Base-by-base conservation (phyloP, 2,888 invertebrate species). In the Ptilodon capucinus region DNA sequence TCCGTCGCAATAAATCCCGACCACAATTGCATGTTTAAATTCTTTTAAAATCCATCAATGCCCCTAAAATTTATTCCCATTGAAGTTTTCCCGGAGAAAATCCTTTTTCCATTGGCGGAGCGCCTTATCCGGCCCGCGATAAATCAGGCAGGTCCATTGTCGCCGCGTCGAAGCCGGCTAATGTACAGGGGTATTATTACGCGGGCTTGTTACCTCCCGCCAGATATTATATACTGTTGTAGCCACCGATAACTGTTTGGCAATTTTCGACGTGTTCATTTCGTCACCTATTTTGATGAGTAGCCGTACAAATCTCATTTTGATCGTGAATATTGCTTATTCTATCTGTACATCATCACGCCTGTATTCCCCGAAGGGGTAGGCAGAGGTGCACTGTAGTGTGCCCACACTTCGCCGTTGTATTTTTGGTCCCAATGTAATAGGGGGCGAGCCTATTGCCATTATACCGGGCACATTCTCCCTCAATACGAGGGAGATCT, bases 101-200 rank as follows among this genome's bases (percentile, higher is more conserved):
- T 81, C 80, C 81, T 77, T 81, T 80, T 77, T 74, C 77, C 79
- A 78, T 78, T 71, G 71, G 57, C 67, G 54, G 45, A 60, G 58
- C 68, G 76, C 76, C 79, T 84, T 83, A 82, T 79, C 83, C 81
- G 66, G 72, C 64, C 46, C 46, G 64, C 79, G 68, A 85, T 86
- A 86, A 86, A 85, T 86, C 86, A 84, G 78, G 54, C 64, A 46
- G 55, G 61, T 71, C 80, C 78, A 82, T 86, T 86, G 86, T 76
- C 75, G 72, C 64, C 64, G 68, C 61, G 66, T 67, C 71, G 73
- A 70, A 61, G 62, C 68, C 60, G 67, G 79, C 77, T 84, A 85
- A 85, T 84, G 84, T 81, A 79, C 75, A 75, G 66, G 59, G 61
- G 72, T 78, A 77, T 83, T 81, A 81, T 76, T 57, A 60, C 65